Percentiles rank a stretch among this genome's conserved stretches.
These are phyloP conservation scores for Germaria angustata DNA, from an alignment of 2,888 invertebrate genomes.

Conservation along the genomic window DNA sequence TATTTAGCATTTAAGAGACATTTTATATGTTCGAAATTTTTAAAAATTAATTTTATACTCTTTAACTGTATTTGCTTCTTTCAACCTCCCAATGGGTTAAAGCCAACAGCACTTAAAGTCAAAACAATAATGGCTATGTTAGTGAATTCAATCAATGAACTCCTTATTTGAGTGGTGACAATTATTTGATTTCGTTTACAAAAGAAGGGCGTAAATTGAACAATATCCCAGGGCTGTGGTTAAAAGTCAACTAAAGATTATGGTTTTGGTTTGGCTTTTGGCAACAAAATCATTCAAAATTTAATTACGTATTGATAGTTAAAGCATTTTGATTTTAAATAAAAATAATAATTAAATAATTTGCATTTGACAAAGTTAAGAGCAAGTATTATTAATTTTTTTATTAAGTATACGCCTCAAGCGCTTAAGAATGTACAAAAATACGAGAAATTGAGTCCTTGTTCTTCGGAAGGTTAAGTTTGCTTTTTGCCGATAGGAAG, in stretches of 20 bases:
- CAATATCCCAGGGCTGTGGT: conserved; percentile 12
- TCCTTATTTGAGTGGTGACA: conserved; percentile 31
- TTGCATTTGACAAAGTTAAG: neutral
- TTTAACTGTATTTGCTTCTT: too few species aligned
- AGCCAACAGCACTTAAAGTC: neutral
- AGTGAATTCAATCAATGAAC: neutral
- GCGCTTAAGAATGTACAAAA: neutral
- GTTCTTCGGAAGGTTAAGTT: too few species aligned
- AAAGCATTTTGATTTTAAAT: neutral
- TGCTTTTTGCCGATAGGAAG: too few species aligned
- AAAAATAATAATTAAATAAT: neutral
- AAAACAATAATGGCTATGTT: neutral
- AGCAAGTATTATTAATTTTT: neutral
- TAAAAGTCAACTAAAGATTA: neutral
- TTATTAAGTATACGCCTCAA: neutral
- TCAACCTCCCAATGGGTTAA: conserved; percentile 16
- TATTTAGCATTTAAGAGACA: too few species aligned
- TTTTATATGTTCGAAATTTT: too few species aligned
- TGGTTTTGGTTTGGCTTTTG: conserved; percentile 6
- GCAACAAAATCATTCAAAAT: neutral
- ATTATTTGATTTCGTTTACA: conserved; percentile 48
- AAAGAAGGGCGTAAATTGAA: conserved; percentile 1
- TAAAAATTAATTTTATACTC: too few species aligned
- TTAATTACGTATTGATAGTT: neutral
- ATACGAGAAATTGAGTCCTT: too few species aligned